Conservation (phyloP, 2,888 invertebrate species). For the Drosophila multiciliata region DNA sequence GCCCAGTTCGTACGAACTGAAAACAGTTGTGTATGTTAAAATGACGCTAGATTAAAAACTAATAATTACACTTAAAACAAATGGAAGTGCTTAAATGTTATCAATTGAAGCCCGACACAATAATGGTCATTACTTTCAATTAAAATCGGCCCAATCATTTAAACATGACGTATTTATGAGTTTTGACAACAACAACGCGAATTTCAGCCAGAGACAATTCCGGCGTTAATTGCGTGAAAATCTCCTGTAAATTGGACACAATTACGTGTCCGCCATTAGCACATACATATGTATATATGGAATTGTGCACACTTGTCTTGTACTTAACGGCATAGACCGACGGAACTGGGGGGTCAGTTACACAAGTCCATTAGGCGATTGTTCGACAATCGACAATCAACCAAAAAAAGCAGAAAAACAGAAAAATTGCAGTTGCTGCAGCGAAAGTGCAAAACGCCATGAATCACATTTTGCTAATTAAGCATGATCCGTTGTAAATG, state of each 20-base stretch:
- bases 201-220: slow-evolving; percentile 13
- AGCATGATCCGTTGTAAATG: slow-evolving; percentile 77
- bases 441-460: slow-evolving; percentile 76
- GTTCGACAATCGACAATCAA: slow-evolving; percentile 32
- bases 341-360: slow-evolving; percentile 60
- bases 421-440: slow-evolving; percentile 34
- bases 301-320: slow-evolving; percentile 16
- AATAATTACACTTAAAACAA: slow-evolving; percentile 24
- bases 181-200: slow-evolving; percentile 58
- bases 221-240: slow-evolving; percentile 53
- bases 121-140: slow-evolving; percentile 76
- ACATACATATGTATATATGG: slow-evolving; percentile 4
- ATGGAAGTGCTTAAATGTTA: not conserved
- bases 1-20: not conserved
- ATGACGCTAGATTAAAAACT: not conserved
- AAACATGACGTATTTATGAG: slow-evolving; percentile 82
- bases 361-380: slow-evolving; percentile 54
- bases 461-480: slow-evolving; percentile 80
- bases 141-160: slow-evolving; percentile 66
- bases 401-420: not conserved
- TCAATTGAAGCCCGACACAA: slow-evolving; percentile 21
- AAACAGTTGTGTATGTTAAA: not conserved
- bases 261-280: slow-evolving; percentile 2
- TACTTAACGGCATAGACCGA: slow-evolving; percentile 29
- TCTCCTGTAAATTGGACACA: slow-evolving; percentile 24